Evolutionary conservation across 1,140 invertebrate species (phyloP), one percentile per base, ranked within the genome.

Genomic region (Bombus consobrinus): DNA sequence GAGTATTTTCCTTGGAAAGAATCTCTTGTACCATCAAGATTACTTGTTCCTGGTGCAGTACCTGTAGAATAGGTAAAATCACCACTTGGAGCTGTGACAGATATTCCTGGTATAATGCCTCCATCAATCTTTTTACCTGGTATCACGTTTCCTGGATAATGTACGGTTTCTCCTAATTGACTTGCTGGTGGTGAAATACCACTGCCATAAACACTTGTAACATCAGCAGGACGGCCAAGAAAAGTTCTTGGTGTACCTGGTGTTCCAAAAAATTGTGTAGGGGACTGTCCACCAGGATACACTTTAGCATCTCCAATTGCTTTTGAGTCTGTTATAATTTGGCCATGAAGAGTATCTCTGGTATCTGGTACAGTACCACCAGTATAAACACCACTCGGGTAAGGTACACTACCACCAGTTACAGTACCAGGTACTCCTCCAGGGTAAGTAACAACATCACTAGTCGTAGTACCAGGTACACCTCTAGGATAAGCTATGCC

Each of bases 401-500:
- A 62, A 22, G n/a, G 32, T 71, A 71, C 75, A 66, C 8, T 28
- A 18, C 86, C 81, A 71, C 90, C 90, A 74, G 90, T 90, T 22
- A 81, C 82, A 71, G 83, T 80, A 72, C 89, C 88, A 64, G 87
- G 89, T 22, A 83, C 15, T 32, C 68, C 68, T 59, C 57, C 76
- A 73, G 90, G 87, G 75, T 89, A 83, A 53, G 37, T 39, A 75
- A 18, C 64, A 66, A n/a, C 66, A 43, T 18, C 66, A 74, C 76
- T 79, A 41, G 37, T 28, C 12, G 77, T 76, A 74, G 77, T 66
- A 73, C 90, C 92, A 82, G 88, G 91, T 77, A 37, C 43, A 22
- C 69, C 71, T 34, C 81, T 73, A 71, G 87, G 72, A 83, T 81
- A 64, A 28, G 22, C 43, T 73, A 66, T 73, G 37, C 73, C 81